Percentiles rank a stretch among this genome's conserved stretches.
These are phyloP conservation scores for Nomada goodeniana DNA, from an alignment of 2,888 invertebrate genomes.

Conservation along the genomic window DNA sequence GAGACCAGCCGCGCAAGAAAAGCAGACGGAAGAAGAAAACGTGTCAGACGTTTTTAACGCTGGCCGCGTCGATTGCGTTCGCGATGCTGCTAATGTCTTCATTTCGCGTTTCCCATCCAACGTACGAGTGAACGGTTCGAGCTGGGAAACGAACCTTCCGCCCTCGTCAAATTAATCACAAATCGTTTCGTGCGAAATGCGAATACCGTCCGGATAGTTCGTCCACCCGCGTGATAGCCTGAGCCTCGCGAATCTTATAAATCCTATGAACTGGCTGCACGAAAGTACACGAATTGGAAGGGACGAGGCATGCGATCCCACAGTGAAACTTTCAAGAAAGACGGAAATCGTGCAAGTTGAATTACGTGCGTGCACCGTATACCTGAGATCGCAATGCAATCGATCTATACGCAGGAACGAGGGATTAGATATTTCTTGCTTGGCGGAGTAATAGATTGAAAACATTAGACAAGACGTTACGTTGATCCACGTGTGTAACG, in stretches of 20 bases:
- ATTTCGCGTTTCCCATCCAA: not conserved
- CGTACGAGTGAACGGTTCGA: not conserved
- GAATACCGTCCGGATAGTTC: not conserved
- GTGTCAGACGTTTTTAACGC: not conserved
- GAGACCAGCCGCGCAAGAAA: not conserved
- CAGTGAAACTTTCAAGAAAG: conserved; percentile 23
- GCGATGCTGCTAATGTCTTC: not conserved
- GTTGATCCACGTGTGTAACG: not conserved
- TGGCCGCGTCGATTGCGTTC: not conserved
- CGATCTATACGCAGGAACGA: conserved; percentile 26
- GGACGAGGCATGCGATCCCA: conserved; percentile 12
- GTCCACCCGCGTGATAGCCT: not conserved
- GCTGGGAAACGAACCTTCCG: not conserved
- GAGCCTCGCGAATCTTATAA: not conserved
- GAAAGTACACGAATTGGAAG: conserved; percentile 21
- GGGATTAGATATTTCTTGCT: conserved; percentile 2
- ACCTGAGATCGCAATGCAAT: conserved; percentile 24
- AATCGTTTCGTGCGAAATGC: conserved; percentile 8
- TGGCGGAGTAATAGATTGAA: conserved; percentile 4
- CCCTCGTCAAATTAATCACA: not conserved
- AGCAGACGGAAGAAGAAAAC: not conserved
- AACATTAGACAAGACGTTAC: not conserved
- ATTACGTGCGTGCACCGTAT: conserved; percentile 31
- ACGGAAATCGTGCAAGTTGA: conserved; percentile 28
- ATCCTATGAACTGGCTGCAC: not conserved